Evolutionary conservation across 2,113 vertebrate species (phyloP), one percentile per base, ranked within the genome.

Genomic region (Gambusia holbrooki): DNA sequence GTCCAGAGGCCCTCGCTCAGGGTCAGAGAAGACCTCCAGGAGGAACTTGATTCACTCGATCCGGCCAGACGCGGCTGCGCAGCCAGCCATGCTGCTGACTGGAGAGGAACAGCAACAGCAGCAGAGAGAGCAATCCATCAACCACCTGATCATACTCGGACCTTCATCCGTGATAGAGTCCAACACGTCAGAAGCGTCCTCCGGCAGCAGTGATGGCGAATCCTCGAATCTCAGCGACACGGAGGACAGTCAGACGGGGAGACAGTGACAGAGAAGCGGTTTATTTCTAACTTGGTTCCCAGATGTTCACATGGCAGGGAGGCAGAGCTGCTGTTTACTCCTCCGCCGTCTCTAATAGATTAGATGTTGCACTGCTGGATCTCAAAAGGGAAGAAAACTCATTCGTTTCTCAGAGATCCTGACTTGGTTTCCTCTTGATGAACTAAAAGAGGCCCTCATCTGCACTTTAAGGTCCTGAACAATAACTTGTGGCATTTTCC

Each of bases 141-240:
- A 92, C 11, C 94, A 88, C 77, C 74, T 95, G 54, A 76, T 94
- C 25, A 90, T 94, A 62, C 81, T 94, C 0, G 87, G 93, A 27
- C 68, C 91, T 19, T 62, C 91, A 75, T 83, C 90, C 10, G 90
- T 92, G 61, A 71, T 89, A 45, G 89, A 80, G 28, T 65, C 83
- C 25, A 88, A 68, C 33, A 83, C 77, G 19, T 90, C 91, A 60
- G 65, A 65, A 3, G 61, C 54, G 1, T 89, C 85, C 4, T 90
- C 89, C 15, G 88, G 76, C 83, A 89, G 92, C 87, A 95, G 95
- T 72, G 95, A 95, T 71, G 94, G 93, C 0, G 94, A 95, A 32
- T 95, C 92, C 1, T 94, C 92, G 1, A 93, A 91, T 73, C 89
- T 88, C 77, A 95, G 95, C 80, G 94, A 95, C 81, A 71, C 77